Evolutionary conservation across 2,888 invertebrate genomes (phyloP).

Genomic region (Lypha dubia): DNA sequence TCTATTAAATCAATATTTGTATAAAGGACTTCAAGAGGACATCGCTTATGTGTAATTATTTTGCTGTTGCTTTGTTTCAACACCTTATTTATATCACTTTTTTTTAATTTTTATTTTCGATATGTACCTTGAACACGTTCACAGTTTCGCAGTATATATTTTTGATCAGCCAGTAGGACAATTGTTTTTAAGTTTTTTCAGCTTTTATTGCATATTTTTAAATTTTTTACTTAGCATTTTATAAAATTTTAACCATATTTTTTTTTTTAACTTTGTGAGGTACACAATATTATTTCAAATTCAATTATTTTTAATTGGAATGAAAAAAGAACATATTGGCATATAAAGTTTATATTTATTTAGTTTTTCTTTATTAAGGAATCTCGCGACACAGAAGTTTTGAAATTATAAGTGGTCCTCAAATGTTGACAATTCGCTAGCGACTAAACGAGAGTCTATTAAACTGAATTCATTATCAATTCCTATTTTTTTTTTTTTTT

Average conservation of each 20-base stretch:
- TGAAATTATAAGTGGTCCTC: constrained; percentile 42
- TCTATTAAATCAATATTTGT: neutral
- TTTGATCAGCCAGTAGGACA: neutral
- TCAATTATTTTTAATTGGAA: constrained; percentile 10
- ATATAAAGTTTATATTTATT: neutral
- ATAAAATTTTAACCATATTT: neutral
- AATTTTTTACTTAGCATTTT: constrained; percentile 36
- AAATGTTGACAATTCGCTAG: constrained; percentile 54
- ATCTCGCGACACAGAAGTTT: constrained; percentile 37
- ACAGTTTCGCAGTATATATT: neutral
- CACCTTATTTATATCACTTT: neutral
- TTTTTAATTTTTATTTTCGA: neutral
- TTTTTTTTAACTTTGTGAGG: constrained; percentile 20
- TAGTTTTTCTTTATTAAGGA: constrained; percentile 10
- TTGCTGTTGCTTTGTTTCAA: neutral
- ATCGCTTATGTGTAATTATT: neutral
- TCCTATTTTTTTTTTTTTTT: constrained; percentile 36
- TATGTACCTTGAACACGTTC: constrained; percentile 60
- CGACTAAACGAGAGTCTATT: constrained; percentile 62
- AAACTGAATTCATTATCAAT: constrained; percentile 62
- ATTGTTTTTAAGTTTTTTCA: constrained; percentile 5
- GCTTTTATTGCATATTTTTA: neutral
- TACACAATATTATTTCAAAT: neutral
- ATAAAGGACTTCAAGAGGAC: neutral
- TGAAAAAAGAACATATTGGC: constrained; percentile 11